Evolutionary conservation across 53 echinoderm and acorn worm species (phyloP).

Genomic region (Holothuria scabra): DNA sequence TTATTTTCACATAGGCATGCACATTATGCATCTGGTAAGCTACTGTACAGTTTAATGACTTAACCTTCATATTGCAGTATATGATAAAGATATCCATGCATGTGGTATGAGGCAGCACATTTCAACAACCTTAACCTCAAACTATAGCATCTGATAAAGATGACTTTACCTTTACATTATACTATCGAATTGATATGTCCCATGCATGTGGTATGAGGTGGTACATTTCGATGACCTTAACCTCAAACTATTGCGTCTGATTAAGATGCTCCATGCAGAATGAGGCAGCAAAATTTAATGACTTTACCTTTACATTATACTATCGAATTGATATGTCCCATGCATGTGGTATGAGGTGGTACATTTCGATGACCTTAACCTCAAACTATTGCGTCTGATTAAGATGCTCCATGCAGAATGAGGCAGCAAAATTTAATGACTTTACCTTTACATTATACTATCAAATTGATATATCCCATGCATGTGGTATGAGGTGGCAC

Average conservation of each 20-base stretch:
- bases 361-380: constrained; percentile 50
- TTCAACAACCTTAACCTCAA: constrained; percentile 68
- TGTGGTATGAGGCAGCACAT: constrained; percentile 56
- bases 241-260: no score
- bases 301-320: constrained; percentile 87
- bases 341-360: constrained; percentile 59
- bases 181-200: no score
- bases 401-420: constrained; percentile 81
- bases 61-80: constrained; percentile 95
- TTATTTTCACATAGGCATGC: constrained; percentile 88
- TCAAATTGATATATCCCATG: constrained; percentile 80
- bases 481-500: constrained; percentile 58
- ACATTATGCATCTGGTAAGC: constrained; percentile 75
- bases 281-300: no score
- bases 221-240: no score
- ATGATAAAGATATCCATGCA: constrained; percentile 80
- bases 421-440: neutral
- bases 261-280: no score
- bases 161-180: no score
- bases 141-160: no score
- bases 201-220: no score
- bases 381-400: constrained; percentile 81
- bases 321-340: constrained; percentile 89
- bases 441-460: constrained; percentile 91
- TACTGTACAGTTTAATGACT: neutral